Conservation (phyloP, 1,140 invertebrate genomes). For the Gonioctena quinquepunctata region DNA sequence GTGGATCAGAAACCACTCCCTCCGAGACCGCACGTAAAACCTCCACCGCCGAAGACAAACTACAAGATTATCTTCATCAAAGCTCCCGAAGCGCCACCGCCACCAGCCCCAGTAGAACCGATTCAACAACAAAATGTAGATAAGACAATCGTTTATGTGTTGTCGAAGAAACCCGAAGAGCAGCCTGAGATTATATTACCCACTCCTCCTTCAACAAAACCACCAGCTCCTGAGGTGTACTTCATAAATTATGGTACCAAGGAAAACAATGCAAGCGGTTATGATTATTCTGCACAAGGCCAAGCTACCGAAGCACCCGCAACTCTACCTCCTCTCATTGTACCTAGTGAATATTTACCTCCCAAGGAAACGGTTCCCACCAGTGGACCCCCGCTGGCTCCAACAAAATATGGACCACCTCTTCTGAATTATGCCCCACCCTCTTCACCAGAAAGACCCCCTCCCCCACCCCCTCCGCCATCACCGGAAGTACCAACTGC, state of each 20-base stretch:
- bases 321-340: not conserved
- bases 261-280: not conserved
- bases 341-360: not conserved
- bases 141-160: slow-evolving; percentile 85
- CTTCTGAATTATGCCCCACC: too few species aligned
- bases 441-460: too few species aligned
- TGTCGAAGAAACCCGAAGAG: slow-evolving; percentile 85
- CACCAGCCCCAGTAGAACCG: not conserved
- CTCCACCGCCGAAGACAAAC: slow-evolving; percentile 13
- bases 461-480: too few species aligned
- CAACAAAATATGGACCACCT: not conserved
- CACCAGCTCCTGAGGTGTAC: slow-evolving; percentile 83
- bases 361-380: not conserved
- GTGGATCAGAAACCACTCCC: not conserved
- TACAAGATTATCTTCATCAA: slow-evolving; percentile 38
- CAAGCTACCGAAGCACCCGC: not conserved
- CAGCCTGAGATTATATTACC: slow-evolving; percentile 77
- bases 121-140: slow-evolving; percentile 61
- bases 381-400: not conserved
- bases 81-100: slow-evolving; percentile 15
- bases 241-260: slow-evolving; percentile 75
- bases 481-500: too few species aligned
- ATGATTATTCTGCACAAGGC: not conserved
- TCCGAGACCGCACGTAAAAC: slow-evolving; percentile 6
- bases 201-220: slow-evolving; percentile 76